A percentile compares a stretch with the other conserved stretches of the same genome.
Conservation (phyloP, 2,888 invertebrate genomes). For the Prostheceraeus crozeri region DNA sequence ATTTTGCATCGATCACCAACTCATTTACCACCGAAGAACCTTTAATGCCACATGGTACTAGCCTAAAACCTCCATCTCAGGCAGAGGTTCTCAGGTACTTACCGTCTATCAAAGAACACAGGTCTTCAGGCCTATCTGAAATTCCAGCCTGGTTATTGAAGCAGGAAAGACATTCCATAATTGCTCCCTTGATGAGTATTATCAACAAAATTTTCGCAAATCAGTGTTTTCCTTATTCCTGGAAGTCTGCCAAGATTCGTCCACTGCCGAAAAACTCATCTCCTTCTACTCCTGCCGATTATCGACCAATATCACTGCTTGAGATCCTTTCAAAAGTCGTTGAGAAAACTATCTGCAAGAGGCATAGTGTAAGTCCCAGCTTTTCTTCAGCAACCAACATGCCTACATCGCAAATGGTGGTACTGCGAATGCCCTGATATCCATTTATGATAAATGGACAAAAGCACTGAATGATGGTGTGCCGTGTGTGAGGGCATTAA, state of each 20-base stretch:
- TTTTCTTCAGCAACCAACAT: neutral
- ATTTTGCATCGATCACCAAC: conserved; percentile 17
- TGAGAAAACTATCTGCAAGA: conserved; percentile 13
- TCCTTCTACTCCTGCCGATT: conserved; percentile 16
- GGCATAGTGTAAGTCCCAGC: conserved; percentile 14
- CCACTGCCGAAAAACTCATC: conserved; percentile 10
- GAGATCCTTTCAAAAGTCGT: conserved; percentile 14
- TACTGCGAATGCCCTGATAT: conserved; percentile 18
- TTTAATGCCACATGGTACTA: neutral
- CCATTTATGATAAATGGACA: conserved; percentile 27
- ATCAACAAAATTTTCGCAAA: conserved; percentile 14
- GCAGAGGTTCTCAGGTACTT: neutral
- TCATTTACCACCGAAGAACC: neutral
- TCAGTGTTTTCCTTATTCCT: neutral
- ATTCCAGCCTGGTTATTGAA: conserved; percentile 14
- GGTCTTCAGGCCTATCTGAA: conserved; percentile 3
- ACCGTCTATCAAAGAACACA: conserved; percentile 9
- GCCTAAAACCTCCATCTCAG: conserved; percentile 10
- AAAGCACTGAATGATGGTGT: neutral
- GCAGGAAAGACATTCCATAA: conserved; percentile 4
- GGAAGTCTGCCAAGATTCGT: conserved; percentile 17
- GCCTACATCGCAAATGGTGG: conserved; percentile 13
- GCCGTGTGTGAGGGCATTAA: neutral
- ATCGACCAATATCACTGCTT: conserved; percentile 6
- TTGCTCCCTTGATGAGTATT: conserved; percentile 12